Conservation (phyloP, 2,797 vertebrate species). For the Microctenopoma lineatum region DNA sequence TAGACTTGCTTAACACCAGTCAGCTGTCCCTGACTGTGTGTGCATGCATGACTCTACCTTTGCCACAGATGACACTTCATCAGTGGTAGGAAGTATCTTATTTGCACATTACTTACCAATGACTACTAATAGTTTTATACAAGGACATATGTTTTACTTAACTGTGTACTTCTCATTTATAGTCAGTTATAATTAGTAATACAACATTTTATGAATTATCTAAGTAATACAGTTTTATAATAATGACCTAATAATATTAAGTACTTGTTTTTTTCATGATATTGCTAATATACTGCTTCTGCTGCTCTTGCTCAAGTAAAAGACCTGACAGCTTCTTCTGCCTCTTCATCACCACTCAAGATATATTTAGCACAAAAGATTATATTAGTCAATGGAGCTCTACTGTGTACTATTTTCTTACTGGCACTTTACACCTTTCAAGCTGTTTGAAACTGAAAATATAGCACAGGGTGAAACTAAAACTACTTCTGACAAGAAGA, state of each 20-base stretch:
- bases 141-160: too few relatives aligned
- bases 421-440: neutral
- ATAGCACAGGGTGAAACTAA: slow-evolving; percentile 33
- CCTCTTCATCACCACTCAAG: neutral
- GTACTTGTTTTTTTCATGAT: too few relatives aligned
- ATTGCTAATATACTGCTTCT: too few relatives aligned
- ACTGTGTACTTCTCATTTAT: too few relatives aligned
- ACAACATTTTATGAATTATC: too few relatives aligned
- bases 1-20: slow-evolving; percentile 27
- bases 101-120: too few relatives aligned
- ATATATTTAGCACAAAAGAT: slow-evolving; percentile 10
- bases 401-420: neutral
- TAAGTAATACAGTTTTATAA: too few relatives aligned
- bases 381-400: neutral
- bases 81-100: too few relatives aligned
- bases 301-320: too few relatives aligned
- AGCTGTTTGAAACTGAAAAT: neutral
- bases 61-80: slow-evolving; percentile 18
- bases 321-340: neutral
- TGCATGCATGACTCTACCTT: slow-evolving; percentile 3
- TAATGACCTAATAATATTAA: too few relatives aligned
- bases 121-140: too few relatives aligned
- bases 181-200: too few relatives aligned
- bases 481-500: slow-evolving; percentile 22
- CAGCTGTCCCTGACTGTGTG: slow-evolving; percentile 9